Base-by-base conservation (phyloP, 2,113 vertebrate species). In the Telmatochromis sp. region DNA sequence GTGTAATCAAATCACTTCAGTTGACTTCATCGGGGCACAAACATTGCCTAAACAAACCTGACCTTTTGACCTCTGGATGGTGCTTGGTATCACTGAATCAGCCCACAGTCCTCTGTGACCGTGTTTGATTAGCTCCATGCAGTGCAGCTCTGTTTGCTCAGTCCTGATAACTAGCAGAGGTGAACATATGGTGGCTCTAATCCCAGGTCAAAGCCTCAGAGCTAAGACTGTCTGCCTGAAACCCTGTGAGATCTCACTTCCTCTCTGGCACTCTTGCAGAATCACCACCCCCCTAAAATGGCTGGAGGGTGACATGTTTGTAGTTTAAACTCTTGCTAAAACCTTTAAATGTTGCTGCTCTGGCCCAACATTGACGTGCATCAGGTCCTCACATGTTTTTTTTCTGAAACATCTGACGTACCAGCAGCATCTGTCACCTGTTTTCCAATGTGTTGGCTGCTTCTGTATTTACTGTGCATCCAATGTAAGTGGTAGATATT, bases 161-260 rank as follows among this genome's bases (percentile, higher is more conserved):
- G 84, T 23, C 21, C 26, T 33, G 35, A 80, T 89, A 5, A 17
- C 53, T 81, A 80, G 80, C 85, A 78, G 82, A 88, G 85, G 87
- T 90, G 92, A 83, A 90, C 95, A 96, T 94, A 95, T 95, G 94
- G 94, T 81, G 53, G 79, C 21, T 85, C 85, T 95, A 95, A 96
- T 94, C 94, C 88, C 85, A 68, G 79, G 37, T 81, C 91, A 86
- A 85, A 86, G 90, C 90, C 85, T 92, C 8, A 2, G 10, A 11
- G 84, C 71, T 91, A 82, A 90, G 42, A 85, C 45, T 8, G 53
- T n/a, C 33, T 5, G 23, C 10, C 17, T 60, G 65, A 51, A 75
- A 47, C 35, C n/a, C 31, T 45, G 19, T 37, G 82, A 54, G 40
- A 60, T 33, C 35, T 81, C 33, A 50, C 23, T 78, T 55, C 82